Percentiles rank a stretch among this genome's conserved stretches.
Conservation (phyloP, 2,113 vertebrate genomes). For the Chloroceryle aenea region DNA sequence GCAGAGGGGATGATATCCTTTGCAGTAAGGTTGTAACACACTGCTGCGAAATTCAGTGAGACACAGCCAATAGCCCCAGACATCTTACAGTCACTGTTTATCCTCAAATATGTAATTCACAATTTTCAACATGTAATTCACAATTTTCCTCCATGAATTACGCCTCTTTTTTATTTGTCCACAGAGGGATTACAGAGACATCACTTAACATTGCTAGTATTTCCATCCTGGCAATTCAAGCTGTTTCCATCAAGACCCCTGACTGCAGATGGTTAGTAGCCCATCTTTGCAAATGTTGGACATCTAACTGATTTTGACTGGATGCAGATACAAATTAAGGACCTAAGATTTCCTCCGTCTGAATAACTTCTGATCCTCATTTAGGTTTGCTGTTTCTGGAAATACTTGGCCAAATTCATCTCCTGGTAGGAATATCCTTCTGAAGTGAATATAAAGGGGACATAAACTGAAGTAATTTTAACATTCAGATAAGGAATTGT, state of each 20-base stretch:
- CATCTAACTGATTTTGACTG: conserved; percentile 42
- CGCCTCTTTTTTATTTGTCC: background rate
- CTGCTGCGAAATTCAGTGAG: background rate
- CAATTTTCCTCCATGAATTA: background rate
- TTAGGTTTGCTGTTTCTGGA: background rate
- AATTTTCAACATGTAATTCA: background rate
- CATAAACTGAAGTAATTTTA: background rate
- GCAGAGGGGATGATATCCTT: background rate
- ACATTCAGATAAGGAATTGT: background rate
- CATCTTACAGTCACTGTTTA: background rate
- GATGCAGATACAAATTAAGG: background rate
- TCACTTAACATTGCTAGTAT: background rate
- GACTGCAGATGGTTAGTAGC: background rate
- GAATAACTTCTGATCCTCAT: background rate
- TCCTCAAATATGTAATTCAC: background rate
- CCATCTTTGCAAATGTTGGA: background rate
- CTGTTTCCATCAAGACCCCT: background rate
- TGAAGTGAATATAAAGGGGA: background rate
- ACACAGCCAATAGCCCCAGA: background rate
- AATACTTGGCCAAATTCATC: background rate
- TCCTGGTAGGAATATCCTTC: background rate
- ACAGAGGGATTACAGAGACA: background rate
- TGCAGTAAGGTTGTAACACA: background rate
- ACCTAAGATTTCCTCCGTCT: background rate
- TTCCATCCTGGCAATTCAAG: background rate